phyloP scores from a whole-genome alignment of 1,140 invertebrate species.

The Bactericera cockerelli region DNA sequence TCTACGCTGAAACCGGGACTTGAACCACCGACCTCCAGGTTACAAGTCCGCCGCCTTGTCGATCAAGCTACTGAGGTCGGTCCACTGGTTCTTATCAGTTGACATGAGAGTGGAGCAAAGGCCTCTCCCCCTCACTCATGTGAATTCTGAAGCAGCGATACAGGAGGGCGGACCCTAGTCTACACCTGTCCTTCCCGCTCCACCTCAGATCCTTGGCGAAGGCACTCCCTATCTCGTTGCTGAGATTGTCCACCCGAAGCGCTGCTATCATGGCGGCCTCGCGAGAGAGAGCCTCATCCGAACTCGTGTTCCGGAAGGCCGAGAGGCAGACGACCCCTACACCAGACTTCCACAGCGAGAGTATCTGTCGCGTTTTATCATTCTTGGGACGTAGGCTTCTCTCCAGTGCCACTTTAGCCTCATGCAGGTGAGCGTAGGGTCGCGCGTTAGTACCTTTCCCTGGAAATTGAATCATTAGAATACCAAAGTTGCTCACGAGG shows the following conservation, averaged over 20 bases:
- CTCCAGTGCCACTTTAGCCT: constrained; percentile 42
- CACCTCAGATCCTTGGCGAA: constrained; percentile 59
- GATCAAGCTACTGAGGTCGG: no score
- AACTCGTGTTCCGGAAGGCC: constrained; percentile 78
- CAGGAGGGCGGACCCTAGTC: constrained; percentile 66
- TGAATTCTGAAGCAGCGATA: constrained; percentile 33
- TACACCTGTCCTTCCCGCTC: constrained; percentile 46
- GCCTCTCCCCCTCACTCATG: not conserved
- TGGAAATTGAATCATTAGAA: no score
- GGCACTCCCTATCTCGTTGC: constrained; percentile 39
- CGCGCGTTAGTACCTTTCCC: constrained; percentile 59
- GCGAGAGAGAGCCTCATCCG: constrained; percentile 79
- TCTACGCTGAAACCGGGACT: no score
- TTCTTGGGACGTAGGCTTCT: not conserved
- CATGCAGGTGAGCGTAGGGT: constrained; percentile 77
- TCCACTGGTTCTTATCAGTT: no score
- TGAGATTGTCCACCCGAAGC: constrained; percentile 56
- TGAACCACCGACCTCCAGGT: no score
- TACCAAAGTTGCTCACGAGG: no score
- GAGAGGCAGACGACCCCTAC: constrained; percentile 79
- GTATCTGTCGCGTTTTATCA: constrained; percentile 53
- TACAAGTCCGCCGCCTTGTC: no score
- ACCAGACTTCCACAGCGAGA: constrained; percentile 71
- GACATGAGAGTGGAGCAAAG: not conserved
- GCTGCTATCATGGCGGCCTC: constrained; percentile 89